Base-by-base conservation (phyloP, 2,797 vertebrate species). In the Epinephelus malabaricus region DNA sequence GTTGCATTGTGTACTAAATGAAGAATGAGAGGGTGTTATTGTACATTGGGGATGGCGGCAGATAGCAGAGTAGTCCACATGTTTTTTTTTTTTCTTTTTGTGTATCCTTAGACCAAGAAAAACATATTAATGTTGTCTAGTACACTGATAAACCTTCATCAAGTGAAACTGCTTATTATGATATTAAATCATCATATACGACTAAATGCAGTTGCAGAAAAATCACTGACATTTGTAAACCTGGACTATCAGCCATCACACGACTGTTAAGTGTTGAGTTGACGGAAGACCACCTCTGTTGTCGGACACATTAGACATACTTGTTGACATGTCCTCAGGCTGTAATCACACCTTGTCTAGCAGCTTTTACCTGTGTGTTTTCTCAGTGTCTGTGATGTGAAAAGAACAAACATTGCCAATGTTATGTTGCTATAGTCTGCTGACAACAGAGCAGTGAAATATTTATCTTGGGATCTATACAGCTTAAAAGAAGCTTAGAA, bases 291-390 rank as follows among this genome's bases (percentile, higher is more conserved):
- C 19, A 12, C 3, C 58, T 45, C 1, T 65, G 56, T 64, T 65
- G 56, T 64, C 40, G 14, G n/a, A 70, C 46, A 45, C 53, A 30
- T 65, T 2, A 62, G 15, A 60, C 45, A 40, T 12, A 9, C 15
- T 14, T 69, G 40, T 38, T 75, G 43, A 18, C 12, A 69, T 60
- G 11, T 69, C 56, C 34, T 43, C 13, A n/a, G 14, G 19, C 63
- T 53, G 13, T 70, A 54, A 76, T 77, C 23, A 21, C 55, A 81
- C 59, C 82, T 76, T 47, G 76, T 60, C 50, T 27, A 38, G 55
- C 72, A 73, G 25, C 72, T 71, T 69, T 53, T 40, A 47, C 38
- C 25, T 34, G 25, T 59, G 62, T 78, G 81, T 82, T 5, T 30
- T 77, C 76, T 65, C 56, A 72, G 21, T 49, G 21, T 5, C 61